Conservation (phyloP, 2,797 vertebrate species). For the Coilia nasus region DNA sequence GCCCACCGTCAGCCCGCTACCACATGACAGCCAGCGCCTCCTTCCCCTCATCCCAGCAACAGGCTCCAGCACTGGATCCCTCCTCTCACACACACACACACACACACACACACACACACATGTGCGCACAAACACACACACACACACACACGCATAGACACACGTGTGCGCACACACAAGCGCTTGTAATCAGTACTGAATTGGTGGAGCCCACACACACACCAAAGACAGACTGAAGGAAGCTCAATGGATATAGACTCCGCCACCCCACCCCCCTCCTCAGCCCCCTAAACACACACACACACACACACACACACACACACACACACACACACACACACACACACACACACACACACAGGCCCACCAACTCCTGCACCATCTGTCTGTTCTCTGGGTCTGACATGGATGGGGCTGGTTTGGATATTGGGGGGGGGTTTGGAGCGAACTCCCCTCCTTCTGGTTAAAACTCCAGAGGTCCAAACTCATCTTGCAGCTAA, state of each 20-base stretch:
- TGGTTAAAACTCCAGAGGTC: constrained; percentile 27
- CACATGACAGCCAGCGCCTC: constrained; percentile 61
- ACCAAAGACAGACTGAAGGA: constrained; percentile 29
- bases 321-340: constrained; percentile 50
- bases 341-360: constrained; percentile 60
- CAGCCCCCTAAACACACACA: constrained; percentile 28
- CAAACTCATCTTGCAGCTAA: neutral
- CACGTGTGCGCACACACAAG: too few species aligned
- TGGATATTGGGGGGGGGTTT: constrained; percentile 59
- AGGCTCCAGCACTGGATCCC: constrained; percentile 27
- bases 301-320: constrained; percentile 41
- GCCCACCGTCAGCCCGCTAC: constrained; percentile 65
- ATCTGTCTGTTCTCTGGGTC: constrained; percentile 76
- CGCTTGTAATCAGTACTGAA: too few species aligned
- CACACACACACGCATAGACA: too few species aligned
- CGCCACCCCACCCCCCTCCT: neutral
- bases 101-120: too few species aligned
- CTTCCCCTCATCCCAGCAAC: constrained; percentile 30
- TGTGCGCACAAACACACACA: too few species aligned
- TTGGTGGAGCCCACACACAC: constrained; percentile 51
- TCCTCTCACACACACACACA: too few species aligned
- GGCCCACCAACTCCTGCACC: constrained; percentile 60
- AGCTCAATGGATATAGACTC: constrained; percentile 12
- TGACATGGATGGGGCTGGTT: constrained; percentile 64
- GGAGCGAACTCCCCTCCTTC: constrained; percentile 31